Conservation (phyloP, 2,113 vertebrate genomes). For the Tachycineta bicolor region DNA sequence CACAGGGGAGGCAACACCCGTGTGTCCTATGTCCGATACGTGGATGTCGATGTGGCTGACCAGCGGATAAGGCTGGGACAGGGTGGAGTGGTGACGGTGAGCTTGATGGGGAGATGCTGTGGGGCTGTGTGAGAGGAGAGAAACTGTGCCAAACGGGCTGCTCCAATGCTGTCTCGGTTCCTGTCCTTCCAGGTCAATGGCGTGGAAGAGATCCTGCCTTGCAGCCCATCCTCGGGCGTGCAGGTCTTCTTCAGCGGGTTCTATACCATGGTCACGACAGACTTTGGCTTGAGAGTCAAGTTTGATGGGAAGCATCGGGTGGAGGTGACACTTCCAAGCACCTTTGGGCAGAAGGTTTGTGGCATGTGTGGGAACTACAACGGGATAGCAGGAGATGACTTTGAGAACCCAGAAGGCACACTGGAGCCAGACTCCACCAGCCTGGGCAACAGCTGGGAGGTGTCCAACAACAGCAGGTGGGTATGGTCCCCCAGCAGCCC, state of each 20-base stretch:
- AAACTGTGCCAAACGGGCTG: neutral
- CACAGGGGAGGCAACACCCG: slow-evolving; percentile 23
- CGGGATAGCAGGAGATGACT: slow-evolving; percentile 57
- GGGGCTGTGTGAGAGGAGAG: neutral
- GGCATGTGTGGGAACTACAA: slow-evolving; percentile 73
- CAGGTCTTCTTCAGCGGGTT: slow-evolving; percentile 38
- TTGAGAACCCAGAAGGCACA: slow-evolving; percentile 59
- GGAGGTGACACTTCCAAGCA: slow-evolving; percentile 40
- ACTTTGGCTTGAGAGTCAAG: slow-evolving; percentile 62
- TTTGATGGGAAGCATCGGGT: slow-evolving; percentile 67
- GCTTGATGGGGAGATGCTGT: neutral
- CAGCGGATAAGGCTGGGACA: slow-evolving; percentile 56
- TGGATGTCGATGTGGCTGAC: slow-evolving; percentile 35
- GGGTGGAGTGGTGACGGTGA: slow-evolving; percentile 34
- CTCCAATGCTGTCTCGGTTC: neutral
- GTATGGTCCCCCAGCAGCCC: neutral
- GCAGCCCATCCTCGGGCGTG: neutral
- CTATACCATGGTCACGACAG: slow-evolving; percentile 52
- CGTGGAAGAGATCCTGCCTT: slow-evolving; percentile 41
- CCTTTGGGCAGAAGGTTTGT: slow-evolving; percentile 60
- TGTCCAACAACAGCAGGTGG: slow-evolving; percentile 59
- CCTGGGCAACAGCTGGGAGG: slow-evolving; percentile 73
- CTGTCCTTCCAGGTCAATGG: slow-evolving; percentile 50
- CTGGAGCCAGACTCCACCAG: slow-evolving; percentile 59
- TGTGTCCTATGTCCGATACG: slow-evolving; percentile 23